Percentiles rank a stretch among this genome's conserved stretches.
Evolutionary conservation across 2,113 vertebrate genomes (phyloP).

Genomic region (Campylomormyrus numenius): DNA sequence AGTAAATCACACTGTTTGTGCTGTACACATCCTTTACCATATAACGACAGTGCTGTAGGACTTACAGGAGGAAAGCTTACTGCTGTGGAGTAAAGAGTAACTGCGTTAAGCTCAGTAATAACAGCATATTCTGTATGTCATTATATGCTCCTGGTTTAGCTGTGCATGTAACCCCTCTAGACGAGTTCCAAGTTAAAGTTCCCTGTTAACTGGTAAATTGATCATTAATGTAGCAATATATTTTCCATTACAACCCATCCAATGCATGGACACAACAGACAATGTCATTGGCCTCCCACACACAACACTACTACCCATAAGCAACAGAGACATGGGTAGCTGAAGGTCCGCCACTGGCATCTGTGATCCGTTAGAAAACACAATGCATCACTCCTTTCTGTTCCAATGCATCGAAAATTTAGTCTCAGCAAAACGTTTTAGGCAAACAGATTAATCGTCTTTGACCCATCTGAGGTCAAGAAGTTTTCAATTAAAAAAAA

Average conservation of each 20-base stretch:
- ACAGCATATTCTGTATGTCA: neutral
- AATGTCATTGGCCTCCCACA: neutral
- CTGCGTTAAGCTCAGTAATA: neutral
- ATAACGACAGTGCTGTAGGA: neutral
- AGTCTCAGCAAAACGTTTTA: neutral
- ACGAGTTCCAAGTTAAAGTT: neutral
- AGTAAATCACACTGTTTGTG: neutral
- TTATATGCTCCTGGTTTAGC: neutral
- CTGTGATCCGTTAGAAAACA: neutral
- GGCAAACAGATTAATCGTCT: neutral
- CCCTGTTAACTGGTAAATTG: neutral
- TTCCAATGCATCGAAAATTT: neutral
- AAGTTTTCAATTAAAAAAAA: neutral
- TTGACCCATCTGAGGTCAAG: neutral
- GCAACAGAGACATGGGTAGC: neutral
- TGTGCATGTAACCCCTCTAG: neutral
- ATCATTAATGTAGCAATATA: neutral
- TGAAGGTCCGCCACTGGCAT: neutral
- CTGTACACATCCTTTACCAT: neutral
- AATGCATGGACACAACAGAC: neutral
- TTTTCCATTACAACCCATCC: neutral
- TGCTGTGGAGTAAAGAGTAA: neutral
- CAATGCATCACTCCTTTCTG: neutral
- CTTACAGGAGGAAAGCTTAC: neutral
- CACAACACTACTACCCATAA: neutral